phyloP scores from a whole-genome alignment of 2,797 vertebrate genomes.

The Onychomys arenicola region DNA sequence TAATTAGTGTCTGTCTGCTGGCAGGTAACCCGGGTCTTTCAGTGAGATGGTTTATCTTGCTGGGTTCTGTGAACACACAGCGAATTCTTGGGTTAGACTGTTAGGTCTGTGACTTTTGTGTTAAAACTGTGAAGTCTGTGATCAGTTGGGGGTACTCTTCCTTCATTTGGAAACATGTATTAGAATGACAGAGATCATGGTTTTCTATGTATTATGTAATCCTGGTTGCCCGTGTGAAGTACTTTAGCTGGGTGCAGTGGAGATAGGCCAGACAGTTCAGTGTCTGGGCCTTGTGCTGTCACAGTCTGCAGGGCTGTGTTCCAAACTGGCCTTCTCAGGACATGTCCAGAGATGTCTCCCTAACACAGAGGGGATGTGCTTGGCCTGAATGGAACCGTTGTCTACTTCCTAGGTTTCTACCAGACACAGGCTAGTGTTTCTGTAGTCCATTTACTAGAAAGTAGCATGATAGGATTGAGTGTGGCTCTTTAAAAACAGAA shows the following conservation, averaged over 20 bases:
- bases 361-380: neutral
- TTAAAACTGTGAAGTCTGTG: neutral
- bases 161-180: constrained; percentile 34
- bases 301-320: neutral
- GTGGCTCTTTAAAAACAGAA: neutral
- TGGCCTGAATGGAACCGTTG: neutral
- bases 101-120: constrained; percentile 15
- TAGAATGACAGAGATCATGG: neutral
- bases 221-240: neutral
- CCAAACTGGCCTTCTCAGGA: neutral
- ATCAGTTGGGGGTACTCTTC: neutral
- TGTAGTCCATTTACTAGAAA: neutral
- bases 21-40: neutral
- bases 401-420: constrained; percentile 32
- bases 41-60: neutral
- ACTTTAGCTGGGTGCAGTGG: neutral
- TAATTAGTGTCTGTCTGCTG: neutral
- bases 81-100: neutral
- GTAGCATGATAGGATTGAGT: neutral
- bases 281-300: neutral
- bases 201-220: neutral
- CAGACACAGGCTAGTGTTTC: neutral
- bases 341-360: neutral
- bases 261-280: neutral
- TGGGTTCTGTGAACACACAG: neutral